Evolutionary conservation across 64 coral and sea anemone genomes (phyloP).

Genomic region (Acropora tenuis): DNA sequence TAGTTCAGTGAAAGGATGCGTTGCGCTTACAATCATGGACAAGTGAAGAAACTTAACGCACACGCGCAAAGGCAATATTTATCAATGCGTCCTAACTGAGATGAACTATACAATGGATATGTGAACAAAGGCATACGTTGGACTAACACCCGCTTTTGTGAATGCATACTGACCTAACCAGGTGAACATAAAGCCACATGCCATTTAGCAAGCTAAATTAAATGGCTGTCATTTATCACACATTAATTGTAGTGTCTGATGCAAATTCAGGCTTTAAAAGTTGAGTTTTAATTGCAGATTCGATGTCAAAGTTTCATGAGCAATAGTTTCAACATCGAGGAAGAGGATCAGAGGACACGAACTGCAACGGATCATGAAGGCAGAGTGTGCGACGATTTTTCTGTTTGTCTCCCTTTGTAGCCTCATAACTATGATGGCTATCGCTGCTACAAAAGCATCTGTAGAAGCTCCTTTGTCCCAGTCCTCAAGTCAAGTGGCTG

Average conservation of each 20-base stretch:
- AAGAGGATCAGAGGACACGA: background rate
- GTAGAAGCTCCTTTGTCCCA: background rate
- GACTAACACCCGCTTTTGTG: too few species aligned
- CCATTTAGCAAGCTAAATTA: background rate
- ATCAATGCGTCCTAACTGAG: too few species aligned
- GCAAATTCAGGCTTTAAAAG: background rate
- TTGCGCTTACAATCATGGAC: too few species aligned
- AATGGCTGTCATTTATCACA: background rate
- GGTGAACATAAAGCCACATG: background rate
- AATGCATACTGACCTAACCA: background rate
- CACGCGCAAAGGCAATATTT: too few species aligned
- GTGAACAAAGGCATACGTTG: too few species aligned
- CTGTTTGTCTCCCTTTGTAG: background rate
- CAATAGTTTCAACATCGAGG: background rate
- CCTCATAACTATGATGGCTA: background rate
- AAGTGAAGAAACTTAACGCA: too few species aligned
- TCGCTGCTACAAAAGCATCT: background rate
- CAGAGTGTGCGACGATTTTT: background rate
- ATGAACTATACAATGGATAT: too few species aligned
- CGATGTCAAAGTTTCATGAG: background rate
- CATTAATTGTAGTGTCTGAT: background rate
- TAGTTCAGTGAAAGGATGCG: too few species aligned
- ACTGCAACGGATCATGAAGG: background rate
- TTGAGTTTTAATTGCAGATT: slow-evolving; percentile 17
- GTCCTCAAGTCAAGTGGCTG: slow-evolving; percentile 7